Base-by-base conservation (phyloP, 2,888 invertebrate genomes). In the Dynastes tityus region DNA sequence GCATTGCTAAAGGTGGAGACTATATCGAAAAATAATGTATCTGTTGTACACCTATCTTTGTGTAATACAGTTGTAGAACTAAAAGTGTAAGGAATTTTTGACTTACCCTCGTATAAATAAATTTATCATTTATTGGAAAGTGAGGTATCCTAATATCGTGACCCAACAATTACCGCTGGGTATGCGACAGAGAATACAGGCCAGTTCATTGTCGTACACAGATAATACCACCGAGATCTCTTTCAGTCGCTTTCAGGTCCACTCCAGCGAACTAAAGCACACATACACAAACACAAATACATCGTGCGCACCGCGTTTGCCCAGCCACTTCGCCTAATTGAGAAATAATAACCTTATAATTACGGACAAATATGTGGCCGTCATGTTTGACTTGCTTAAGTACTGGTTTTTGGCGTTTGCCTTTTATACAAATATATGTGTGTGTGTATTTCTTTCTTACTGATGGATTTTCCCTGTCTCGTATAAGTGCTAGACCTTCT, bases 341-440 rank as follows among this genome's bases (percentile, higher is more conserved):
- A 68, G 67, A 68, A 68, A 68, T 68, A 68, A 68, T 68, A 68
- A 68, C 67, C 49, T 16, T 45, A 68, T 68, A 68, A 68, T 68
- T 68, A 68, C 67, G 67, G 22, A 68, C 67, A 68, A 68, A 68
- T 68, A 68, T 68, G 67, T 68, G 67, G 67, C 16, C 49, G 67
- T 68, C 22, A 45, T 68, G 49, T 68, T 68, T 68, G 67, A 68
- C 67, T 68, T 68, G 45, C 67, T 49, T 65, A 65, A 65, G 40
- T 45, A 49, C 67, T 49, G 67, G 67, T 51, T 68, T 68, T 49
- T 68, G 49, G 27, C 67, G 22, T 51, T 37, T 6, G 16, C 27
- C 11, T 45, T 45, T 45, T 45, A 11, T 45, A 45, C 8, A 45
- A 45, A 45, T 45, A 45, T 6, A 2, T 8, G 45, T 45, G 45